These are phyloP conservation scores for Molossus molossus DNA, from an alignment of 2,797 vertebrate genomes.

Conservation along the genomic window DNA sequence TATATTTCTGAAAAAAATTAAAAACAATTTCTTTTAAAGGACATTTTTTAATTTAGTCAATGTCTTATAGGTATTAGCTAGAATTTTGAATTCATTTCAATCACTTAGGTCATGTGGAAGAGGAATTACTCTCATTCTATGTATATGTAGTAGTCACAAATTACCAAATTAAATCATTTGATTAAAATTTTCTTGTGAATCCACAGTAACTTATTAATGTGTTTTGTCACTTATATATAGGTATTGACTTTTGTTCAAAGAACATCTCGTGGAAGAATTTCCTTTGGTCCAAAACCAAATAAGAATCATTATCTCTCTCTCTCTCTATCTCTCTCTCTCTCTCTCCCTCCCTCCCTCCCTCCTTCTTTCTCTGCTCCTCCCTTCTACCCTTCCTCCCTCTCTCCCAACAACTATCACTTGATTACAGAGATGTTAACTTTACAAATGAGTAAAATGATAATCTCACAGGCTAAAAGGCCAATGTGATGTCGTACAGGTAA, in stretches of 20 bases:
- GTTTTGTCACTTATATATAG: background rate
- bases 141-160: background rate
- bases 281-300: background rate
- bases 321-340: background rate
- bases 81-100: conserved; percentile 49
- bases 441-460: background rate
- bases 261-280: background rate
- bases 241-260: background rate
- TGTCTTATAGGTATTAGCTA: background rate
- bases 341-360: background rate
- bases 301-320: background rate
- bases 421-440: background rate
- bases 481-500: background rate
- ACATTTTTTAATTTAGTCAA: conserved; percentile 14
- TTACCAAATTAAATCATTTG: conserved; percentile 51
- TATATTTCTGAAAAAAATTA: background rate
- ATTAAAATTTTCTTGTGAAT: conserved; percentile 6
- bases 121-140: background rate
- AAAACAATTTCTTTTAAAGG: conserved; percentile 33
- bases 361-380: background rate
- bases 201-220: background rate
- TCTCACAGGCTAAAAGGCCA: background rate
- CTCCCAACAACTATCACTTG: background rate
- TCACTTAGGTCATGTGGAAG: background rate
- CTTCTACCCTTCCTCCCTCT: background rate